phyloP scores from a whole-genome alignment of 2,888 invertebrate species.

The Tetragonisca angustula region DNA sequence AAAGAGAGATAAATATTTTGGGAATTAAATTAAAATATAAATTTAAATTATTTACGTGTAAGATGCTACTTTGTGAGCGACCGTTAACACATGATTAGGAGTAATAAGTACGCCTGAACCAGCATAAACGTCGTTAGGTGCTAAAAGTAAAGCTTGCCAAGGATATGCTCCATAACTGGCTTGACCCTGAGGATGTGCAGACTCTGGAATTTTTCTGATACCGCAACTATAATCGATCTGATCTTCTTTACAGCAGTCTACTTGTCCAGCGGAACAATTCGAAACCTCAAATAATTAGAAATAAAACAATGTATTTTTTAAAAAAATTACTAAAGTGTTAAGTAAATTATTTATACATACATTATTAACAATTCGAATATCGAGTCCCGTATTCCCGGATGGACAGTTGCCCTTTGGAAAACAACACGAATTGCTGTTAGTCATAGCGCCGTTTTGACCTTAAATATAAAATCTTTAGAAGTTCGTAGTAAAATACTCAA shows the following conservation, averaged over 20 bases:
- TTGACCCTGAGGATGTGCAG: constrained; percentile 69
- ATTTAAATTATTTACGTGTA: constrained; percentile 74
- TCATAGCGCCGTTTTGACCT: constrained; percentile 18
- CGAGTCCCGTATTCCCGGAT: constrained; percentile 59
- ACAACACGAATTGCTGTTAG: constrained; percentile 64
- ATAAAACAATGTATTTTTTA: not conserved
- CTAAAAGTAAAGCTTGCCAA: constrained; percentile 78
- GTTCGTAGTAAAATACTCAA: not conserved
- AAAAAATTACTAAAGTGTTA: not conserved
- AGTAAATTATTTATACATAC: constrained; percentile 56
- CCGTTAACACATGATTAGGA: constrained; percentile 84
- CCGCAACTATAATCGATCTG: constrained; percentile 71
- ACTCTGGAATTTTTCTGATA: constrained; percentile 70
- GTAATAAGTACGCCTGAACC: constrained; percentile 82
- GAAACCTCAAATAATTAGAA: constrained; percentile 51
- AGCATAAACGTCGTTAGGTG: constrained; percentile 64
- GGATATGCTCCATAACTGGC: constrained; percentile 79
- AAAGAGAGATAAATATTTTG: not conserved
- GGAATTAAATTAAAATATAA: not conserved
- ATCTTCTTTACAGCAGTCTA: constrained; percentile 66
- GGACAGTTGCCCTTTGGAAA: constrained; percentile 65
- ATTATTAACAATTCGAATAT: constrained; percentile 76
- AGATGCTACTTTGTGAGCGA: constrained; percentile 84
- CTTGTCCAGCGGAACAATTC: constrained; percentile 65
- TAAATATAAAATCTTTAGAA: constrained; percentile 7